Evolutionary conservation across 2,113 vertebrate species (phyloP).

Genomic region (Albula goreensis): DNA sequence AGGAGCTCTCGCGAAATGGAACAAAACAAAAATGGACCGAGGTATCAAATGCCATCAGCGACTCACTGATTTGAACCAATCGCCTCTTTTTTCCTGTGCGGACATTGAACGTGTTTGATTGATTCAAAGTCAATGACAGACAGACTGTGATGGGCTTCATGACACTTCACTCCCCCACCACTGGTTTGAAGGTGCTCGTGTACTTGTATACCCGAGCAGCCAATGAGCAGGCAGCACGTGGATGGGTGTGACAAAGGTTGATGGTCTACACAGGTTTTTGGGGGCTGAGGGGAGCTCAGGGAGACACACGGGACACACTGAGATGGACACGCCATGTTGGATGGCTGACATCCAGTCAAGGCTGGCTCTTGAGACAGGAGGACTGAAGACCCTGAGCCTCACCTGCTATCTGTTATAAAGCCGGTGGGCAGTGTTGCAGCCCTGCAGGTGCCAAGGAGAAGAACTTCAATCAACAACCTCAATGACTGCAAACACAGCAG

Average conservation of each 20-base stretch:
- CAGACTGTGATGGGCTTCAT: too few species aligned
- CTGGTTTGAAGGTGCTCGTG: too few species aligned
- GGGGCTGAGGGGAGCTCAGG: too few species aligned
- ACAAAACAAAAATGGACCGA: too few species aligned
- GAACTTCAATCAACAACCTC: background rate
- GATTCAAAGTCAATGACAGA: too few species aligned
- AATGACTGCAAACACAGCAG: background rate
- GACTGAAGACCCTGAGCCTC: constrained; percentile 41
- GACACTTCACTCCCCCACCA: too few species aligned
- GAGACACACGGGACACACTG: constrained; percentile 29
- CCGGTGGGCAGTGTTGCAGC: constrained; percentile 67
- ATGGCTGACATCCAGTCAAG: constrained; percentile 31
- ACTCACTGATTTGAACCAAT: too few species aligned
- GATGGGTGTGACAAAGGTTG: background rate
- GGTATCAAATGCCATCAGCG: too few species aligned
- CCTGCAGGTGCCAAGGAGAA: constrained; percentile 61
- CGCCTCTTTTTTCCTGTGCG: too few species aligned
- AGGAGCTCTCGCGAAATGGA: too few species aligned
- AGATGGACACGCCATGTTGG: constrained; percentile 35
- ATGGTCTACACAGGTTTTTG: background rate
- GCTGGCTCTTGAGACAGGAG: constrained; percentile 12
- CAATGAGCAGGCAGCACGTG: constrained; percentile 47
- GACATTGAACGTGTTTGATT: too few species aligned
- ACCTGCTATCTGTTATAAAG: constrained; percentile 75
- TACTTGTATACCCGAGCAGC: constrained; percentile 1